Base-by-base conservation (phyloP, 53 echinoderm and acorn worm species). In the Echinometra lucunter region DNA sequence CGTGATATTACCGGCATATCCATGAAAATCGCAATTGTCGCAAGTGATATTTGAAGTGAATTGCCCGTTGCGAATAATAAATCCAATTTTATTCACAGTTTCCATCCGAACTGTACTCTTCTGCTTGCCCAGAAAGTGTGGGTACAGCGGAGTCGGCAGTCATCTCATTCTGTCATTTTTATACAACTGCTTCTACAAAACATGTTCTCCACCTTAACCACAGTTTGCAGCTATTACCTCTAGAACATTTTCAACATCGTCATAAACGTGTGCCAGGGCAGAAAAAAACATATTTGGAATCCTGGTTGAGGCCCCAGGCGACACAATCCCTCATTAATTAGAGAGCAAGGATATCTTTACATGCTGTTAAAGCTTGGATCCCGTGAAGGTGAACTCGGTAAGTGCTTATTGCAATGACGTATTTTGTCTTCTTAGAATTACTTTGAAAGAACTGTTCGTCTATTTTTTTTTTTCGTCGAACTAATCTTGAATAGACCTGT, bases 241-340 rank as follows among this genome's bases (percentile, higher is more conserved):
- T 4, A 25, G 45, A 82, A 44, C 13, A 85, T 85, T 47, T 49
- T 47, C 30, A 47, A 6, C n/a, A 12, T 44, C 6, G 9, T 85
- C 49, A 27, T 78, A 30, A 53, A 42, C 81, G 13, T 53, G 53
- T 2, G 13, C 53, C 38, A 78, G 38, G 38, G 85, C 6, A 11
- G 16, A n/a, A 81, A 85, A 12, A 30, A 85, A n/a, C 85, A 47
- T 12, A n/a, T n/a, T 1, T 85, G 10, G 6, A 78, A 16, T 47
- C 18, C 49, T 27, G 8, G 85, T 49, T 45, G 49, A 85, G 3
- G 30, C 1, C 3, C 30, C 85, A 85, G 49, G 45, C 16, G 85
- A 85, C 49, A 49, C n/a, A 3, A n/a, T 85, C 40, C n/a, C 49
- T 47, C 85, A 47, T 49, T 85, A 85, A 85, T 85, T 25, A n/a